Base-by-base conservation (phyloP, 2,888 invertebrate species). In the Andrena camellia region DNA sequence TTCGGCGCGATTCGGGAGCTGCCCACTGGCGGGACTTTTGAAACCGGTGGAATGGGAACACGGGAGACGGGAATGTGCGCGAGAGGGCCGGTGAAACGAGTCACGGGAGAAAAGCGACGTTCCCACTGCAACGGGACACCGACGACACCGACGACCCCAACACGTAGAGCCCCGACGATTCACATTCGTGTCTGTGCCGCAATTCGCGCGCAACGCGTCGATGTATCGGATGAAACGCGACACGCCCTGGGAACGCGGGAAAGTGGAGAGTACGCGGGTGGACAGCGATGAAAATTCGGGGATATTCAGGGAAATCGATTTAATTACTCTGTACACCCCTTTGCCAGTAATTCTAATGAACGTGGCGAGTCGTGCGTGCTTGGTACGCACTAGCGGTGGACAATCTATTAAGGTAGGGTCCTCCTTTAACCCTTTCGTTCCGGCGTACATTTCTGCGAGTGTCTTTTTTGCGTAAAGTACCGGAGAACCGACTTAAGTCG, bases 81-180 rank as follows among this genome's bases (percentile, higher is more conserved):
- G 29, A 26, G 81, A 80, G 80, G 78, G 79, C 84, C 77, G 81
- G 83, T 69, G 79, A 83, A 86, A 86, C 88, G 88, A 87, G 85
- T 73, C 79, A 70, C 60, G 54, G 67, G 81, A 81, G 81, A 79
- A 85, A 83, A 80, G 75, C 86, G 81, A 85, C 82, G 88, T 90
- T 90, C 89, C 88, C 90, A 87, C 79, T 90, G 89, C 89, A 91
- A 91, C 87, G 88, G 89, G 87, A 90, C 88, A 88, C 89, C 89
- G 76, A 85, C 82, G 86, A 83, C n/a, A n/a, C n/a, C n/a, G n/a
- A n/a, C n/a, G n/a, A n/a, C n/a, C n/a, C 64, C 31, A n/a, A 29
- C 59, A 26, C 69, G 54, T 20, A 67, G 60, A 67, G 68, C 33
- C 48, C 20, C 20, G 62, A 7, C 33, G 50, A 35, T 52, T 48